Evolutionary conservation across 2,888 invertebrate species (phyloP).

Genomic region (Phaonia tiefii): DNA sequence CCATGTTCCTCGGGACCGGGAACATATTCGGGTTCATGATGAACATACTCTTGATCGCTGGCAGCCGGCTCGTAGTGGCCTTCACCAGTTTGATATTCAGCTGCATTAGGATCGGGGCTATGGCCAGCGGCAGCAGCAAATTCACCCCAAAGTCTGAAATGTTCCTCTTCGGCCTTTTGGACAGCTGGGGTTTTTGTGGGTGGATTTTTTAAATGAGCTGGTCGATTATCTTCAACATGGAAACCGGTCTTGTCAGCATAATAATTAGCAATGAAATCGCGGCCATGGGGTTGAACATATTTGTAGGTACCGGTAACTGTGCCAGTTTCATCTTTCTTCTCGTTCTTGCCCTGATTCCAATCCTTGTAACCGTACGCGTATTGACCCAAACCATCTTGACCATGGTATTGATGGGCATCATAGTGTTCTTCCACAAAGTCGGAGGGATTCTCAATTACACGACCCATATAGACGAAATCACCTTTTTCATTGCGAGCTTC

Average conservation of each 20-base stretch:
- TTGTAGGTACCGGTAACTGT: constrained; percentile 87
- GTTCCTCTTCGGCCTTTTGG: constrained; percentile 85
- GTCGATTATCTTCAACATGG: constrained; percentile 88
- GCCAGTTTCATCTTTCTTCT: constrained; percentile 85
- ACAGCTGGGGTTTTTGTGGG: constrained; percentile 87
- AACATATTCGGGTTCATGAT: constrained; percentile 77
- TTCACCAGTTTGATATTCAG: constrained; percentile 76
- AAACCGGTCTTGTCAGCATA: constrained; percentile 89
- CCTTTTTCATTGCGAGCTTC: constrained; percentile 78
- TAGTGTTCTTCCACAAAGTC: constrained; percentile 87
- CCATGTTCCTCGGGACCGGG: constrained; percentile 81
- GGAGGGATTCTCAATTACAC: constrained; percentile 84
- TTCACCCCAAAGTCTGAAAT: constrained; percentile 86
- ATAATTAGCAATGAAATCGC: constrained; percentile 82
- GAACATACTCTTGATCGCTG: constrained; percentile 76
- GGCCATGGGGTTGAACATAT: constrained; percentile 83
- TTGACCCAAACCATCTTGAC: constrained; percentile 86
- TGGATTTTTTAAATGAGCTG: constrained; percentile 84
- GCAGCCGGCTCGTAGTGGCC: constrained; percentile 75
- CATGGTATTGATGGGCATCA: constrained; percentile 87
- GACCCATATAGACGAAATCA: constrained; percentile 81
- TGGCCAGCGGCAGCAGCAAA: constrained; percentile 83
- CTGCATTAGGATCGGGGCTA: constrained; percentile 80
- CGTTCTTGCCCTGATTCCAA: constrained; percentile 88
- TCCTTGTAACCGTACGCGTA: constrained; percentile 88